Conservation (phyloP, 1,140 invertebrate genomes). For the Pantala flavescens region DNA sequence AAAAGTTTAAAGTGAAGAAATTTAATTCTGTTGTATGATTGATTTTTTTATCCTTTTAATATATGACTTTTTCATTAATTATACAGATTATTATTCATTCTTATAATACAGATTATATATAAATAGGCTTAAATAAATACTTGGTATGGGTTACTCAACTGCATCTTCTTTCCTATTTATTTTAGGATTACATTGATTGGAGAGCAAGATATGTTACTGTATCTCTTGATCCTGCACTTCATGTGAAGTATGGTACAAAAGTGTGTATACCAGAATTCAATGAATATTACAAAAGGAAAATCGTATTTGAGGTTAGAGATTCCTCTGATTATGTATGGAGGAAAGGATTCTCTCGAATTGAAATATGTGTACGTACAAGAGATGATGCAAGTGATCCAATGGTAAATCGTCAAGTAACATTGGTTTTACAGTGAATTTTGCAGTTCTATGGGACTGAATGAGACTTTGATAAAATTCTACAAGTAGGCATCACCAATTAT, state of each 20-base stretch:
- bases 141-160: too few species aligned
- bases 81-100: too few species aligned
- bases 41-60: too few species aligned
- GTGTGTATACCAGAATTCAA: slow-evolving; percentile 41
- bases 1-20: too few species aligned
- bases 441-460: too few species aligned
- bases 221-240: slow-evolving; percentile 36
- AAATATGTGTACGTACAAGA: slow-evolving; percentile 41
- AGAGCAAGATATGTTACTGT: slow-evolving; percentile 37
- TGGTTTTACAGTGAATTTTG: background rate
- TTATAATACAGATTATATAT: too few species aligned
- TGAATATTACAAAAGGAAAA: slow-evolving; percentile 35
- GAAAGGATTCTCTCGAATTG: slow-evolving; percentile 34
- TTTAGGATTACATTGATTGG: slow-evolving; percentile 41
- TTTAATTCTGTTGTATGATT: too few species aligned
- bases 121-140: too few species aligned
- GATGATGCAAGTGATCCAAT: slow-evolving; percentile 40
- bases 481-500: too few species aligned
- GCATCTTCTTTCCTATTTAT: too few species aligned
- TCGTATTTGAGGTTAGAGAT: slow-evolving; percentile 36
- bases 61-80: too few species aligned
- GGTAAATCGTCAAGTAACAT: slow-evolving; percentile 30
- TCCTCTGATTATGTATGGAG: slow-evolving; percentile 31
- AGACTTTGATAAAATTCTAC: too few species aligned
- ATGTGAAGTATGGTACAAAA: slow-evolving; percentile 35